Percentiles rank a stretch among this genome's conserved stretches.
phyloP scores from a whole-genome alignment of 2,888 invertebrate genomes.

The Chaitophorus viminalis region DNA sequence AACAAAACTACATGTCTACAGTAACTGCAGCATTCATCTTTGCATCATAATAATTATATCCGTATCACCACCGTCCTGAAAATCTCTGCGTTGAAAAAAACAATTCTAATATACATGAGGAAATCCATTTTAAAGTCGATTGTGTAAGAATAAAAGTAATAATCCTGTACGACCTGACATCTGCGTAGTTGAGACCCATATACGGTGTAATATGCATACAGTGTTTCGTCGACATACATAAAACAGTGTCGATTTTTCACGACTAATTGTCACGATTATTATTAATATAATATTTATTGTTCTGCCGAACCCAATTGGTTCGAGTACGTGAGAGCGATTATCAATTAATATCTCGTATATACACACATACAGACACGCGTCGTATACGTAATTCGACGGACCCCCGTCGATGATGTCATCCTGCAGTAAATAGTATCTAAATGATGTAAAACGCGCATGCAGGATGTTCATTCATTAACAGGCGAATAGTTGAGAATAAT shows the following conservation, averaged over 20 bases:
- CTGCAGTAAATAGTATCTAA: conserved; percentile 9
- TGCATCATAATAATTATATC: no score
- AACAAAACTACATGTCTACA: no score
- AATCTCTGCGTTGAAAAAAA: no score
- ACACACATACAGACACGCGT: no score
- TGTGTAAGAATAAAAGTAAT: no score
- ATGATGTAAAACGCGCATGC: conserved; percentile 53
- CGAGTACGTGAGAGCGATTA: conserved; percentile 59
- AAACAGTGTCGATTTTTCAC: conserved; percentile 50
- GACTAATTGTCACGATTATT: conserved; percentile 12
- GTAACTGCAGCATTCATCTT: no score
- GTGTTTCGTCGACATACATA: not conserved
- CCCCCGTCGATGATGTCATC: conserved; percentile 59
- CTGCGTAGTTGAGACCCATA: no score
- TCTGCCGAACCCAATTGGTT: conserved; percentile 53
- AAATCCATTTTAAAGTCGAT: no score
- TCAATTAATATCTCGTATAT: conserved; percentile 50
- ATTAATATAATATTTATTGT: conserved; percentile 12
- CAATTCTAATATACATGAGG: no score
- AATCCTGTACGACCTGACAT: not conserved
- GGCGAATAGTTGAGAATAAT: conserved; percentile 42
- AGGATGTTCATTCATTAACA: conserved; percentile 58
- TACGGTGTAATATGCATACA: no score
- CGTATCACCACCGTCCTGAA: no score
- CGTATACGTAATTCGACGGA: not conserved